These are phyloP conservation scores for Calephelis perditalis DNA, from an alignment of 2,888 invertebrate genomes.

Conservation along the genomic window DNA sequence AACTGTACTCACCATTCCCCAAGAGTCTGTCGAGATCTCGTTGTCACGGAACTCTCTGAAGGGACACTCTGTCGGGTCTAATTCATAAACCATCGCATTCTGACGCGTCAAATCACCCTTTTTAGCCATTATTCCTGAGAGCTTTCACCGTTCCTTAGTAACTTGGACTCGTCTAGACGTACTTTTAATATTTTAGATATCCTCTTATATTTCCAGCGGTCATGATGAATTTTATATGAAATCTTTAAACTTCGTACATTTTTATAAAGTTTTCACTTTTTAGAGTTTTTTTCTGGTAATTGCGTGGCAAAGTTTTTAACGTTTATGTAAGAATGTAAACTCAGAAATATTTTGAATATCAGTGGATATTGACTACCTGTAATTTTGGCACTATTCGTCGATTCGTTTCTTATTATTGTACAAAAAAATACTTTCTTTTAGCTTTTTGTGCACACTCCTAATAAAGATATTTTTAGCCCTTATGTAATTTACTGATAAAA, in stretches of 20 bases:
- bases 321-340: too few species aligned
- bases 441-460: too few species aligned
- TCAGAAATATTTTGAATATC: too few species aligned
- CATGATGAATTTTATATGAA: not conserved
- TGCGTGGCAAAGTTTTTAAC: too few species aligned
- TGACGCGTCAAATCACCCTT: constrained; percentile 23
- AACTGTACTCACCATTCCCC: constrained; percentile 54
- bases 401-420: too few species aligned
- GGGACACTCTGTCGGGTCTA: constrained; percentile 51
- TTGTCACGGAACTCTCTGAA: constrained; percentile 63
- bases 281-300: too few species aligned
- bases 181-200: constrained; percentile 1
- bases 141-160: not conserved
- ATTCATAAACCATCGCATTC: constrained; percentile 19
- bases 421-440: too few species aligned
- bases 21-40: constrained; percentile 51
- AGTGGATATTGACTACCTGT: too few species aligned
- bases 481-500: too few species aligned
- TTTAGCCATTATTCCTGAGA: constrained; percentile 18
- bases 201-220: not conserved
- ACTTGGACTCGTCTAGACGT: not conserved
- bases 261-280: too few species aligned
- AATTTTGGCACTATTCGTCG: too few species aligned
- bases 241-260: not conserved
- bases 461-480: too few species aligned